Base-by-base conservation (phyloP, 2,113 vertebrate species). In the Lycocorax pyrrhopterus region DNA sequence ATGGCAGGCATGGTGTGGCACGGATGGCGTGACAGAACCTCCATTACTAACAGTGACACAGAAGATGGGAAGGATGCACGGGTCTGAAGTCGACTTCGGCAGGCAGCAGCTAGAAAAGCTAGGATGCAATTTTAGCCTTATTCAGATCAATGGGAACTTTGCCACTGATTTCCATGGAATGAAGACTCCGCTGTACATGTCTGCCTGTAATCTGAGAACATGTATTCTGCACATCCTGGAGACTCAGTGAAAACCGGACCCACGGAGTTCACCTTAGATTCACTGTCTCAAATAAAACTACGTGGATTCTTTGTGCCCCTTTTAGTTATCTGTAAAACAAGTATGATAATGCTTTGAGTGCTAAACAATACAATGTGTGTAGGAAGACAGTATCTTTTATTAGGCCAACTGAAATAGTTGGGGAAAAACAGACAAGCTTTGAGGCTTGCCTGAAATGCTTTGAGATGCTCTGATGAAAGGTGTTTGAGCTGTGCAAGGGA, bases 381-480 rank as follows among this genome's bases (percentile, higher is more conserved):
- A 94, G 91, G 91, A 96, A 97, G 89, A 95, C 64, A 59, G 9
- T 92, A 92, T 72, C 86, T 96, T 96, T 96, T 95, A 97, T 95
- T 94, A 97, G 93, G 73, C 93, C 91, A 91, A 75, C 89, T 87
- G 93, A 94, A 78, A 94, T 68, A 94, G 95, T 8, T 92, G 84
- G 89, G 86, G 84, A 44, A 96, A 96, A 97, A 58, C 84, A 94
- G 95, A 89, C 83, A 93, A 94, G 95, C 93, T 96, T 95, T 96
- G 89, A 92, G 94, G 86, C 91, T 94, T 95, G 94, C 81, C 89
- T 95, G 93, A 95, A 96, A 90, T 68, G 79, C 90, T 96, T 93
- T 96, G 92, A 93, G 94, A 95, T 78, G 92, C 92, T 93, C 93
- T 91, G 85, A 96, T 96, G 92, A 96, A 97, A 97, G 94, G 96